phyloP scores from a whole-genome alignment of 92 coral and sea anemone genomes.

The Meandrina meandrites region DNA sequence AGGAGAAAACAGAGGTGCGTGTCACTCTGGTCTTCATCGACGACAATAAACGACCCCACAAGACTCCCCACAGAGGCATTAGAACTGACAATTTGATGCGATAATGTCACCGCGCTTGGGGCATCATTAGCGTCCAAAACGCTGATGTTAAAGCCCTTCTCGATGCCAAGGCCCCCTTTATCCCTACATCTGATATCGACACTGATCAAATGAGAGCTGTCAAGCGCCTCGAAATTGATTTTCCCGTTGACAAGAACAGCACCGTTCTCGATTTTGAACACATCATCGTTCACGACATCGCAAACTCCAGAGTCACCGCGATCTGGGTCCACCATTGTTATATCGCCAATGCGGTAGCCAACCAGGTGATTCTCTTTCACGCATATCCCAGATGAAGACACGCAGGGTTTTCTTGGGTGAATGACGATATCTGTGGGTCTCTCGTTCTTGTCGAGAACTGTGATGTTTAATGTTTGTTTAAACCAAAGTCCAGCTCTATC shows the following conservation, averaged over 20 bases:
- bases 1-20: conserved; percentile 54
- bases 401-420: conserved; percentile 32
- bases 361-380: conserved; percentile 59
- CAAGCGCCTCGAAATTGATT: conserved; percentile 65
- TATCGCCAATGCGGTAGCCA: conserved; percentile 63
- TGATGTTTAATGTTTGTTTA: conserved; percentile 48
- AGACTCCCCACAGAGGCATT: conserved; percentile 65
- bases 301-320: conserved; percentile 50
- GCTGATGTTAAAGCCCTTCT: conserved; percentile 46
- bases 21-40: conserved; percentile 63
- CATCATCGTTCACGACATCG: conserved; percentile 56
- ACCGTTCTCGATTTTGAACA: conserved; percentile 41
- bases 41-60: conserved; percentile 59
- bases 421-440: conserved; percentile 47
- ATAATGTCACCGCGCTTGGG: conserved; percentile 51
- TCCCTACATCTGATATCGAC: conserved; percentile 59
- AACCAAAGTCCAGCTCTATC: conserved; percentile 60
- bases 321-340: conserved; percentile 61
- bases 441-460: conserved; percentile 67
- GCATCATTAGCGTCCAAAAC: conserved; percentile 65
- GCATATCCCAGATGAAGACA: conserved; percentile 32
- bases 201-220: conserved; percentile 39
- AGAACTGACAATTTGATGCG: conserved; percentile 63
- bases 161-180: conserved; percentile 53
- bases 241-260: conserved; percentile 58